phyloP scores from a whole-genome alignment of 2,888 invertebrate species.

The Eristalis intricaria region DNA sequence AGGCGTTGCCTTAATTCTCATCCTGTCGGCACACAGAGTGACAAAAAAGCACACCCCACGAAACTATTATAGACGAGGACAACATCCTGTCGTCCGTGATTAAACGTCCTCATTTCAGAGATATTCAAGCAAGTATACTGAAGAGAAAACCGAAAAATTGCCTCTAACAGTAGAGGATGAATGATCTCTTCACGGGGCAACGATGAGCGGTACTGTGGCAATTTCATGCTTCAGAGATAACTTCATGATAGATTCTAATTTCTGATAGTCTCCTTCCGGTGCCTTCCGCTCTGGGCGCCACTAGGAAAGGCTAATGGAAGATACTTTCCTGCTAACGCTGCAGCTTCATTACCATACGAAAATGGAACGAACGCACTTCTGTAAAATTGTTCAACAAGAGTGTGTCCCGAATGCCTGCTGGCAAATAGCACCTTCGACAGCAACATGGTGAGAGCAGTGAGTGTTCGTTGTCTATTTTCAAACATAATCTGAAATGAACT shows the following conservation, averaged over 20 bases:
- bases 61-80: slow-evolving; percentile 47
- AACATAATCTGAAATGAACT: slow-evolving; percentile 57
- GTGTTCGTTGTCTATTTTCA: slow-evolving; percentile 50
- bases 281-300: slow-evolving; percentile 15
- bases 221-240: slow-evolving; percentile 68
- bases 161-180: slow-evolving; percentile 51
- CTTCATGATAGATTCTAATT: slow-evolving; percentile 64
- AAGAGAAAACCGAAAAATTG: slow-evolving; percentile 50
- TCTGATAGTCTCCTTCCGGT: slow-evolving; percentile 55
- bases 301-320: slow-evolving; percentile 14
- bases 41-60: slow-evolving; percentile 26
- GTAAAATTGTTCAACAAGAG: slow-evolving; percentile 28
- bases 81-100: slow-evolving; percentile 61
- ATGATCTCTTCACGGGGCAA: slow-evolving; percentile 53
- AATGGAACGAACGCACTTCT: slow-evolving; percentile 62
- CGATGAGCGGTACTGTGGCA: slow-evolving; percentile 54
- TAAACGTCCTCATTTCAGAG: slow-evolving; percentile 68
- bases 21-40: not conserved
- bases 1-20: slow-evolving; percentile 31
- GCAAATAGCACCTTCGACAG: slow-evolving; percentile 40
- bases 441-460: slow-evolving; percentile 27
- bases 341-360: slow-evolving; percentile 63
- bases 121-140: slow-evolving; percentile 55
- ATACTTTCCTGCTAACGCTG: slow-evolving; percentile 13
- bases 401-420: not conserved